phyloP scores from a whole-genome alignment of 1,140 invertebrate species.

The Belonocnema kinseyi region DNA sequence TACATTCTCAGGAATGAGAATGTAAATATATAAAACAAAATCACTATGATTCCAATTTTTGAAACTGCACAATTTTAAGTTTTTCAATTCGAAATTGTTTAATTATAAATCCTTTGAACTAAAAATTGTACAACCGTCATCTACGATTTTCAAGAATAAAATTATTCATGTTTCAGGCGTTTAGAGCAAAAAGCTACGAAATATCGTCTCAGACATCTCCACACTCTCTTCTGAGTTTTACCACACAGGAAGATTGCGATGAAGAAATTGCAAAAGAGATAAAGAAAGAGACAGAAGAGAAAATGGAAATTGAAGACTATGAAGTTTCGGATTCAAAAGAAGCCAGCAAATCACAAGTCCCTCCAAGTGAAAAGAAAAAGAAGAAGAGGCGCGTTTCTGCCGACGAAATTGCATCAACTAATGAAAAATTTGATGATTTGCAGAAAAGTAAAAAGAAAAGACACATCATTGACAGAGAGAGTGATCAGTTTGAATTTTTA shows the following conservation, averaged over 20 bases:
- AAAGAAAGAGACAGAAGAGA: no score
- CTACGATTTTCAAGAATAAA: no score
- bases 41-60: no score
- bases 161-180: constrained; percentile 76
- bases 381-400: constrained; percentile 7
- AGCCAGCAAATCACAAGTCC: background rate
- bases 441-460: constrained; percentile 12
- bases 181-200: constrained; percentile 82
- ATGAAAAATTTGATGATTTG: background rate
- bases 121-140: no score
- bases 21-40: no score
- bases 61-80: no score
- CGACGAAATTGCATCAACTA: background rate
- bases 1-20: no score
- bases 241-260: constrained; percentile 74
- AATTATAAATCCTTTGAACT: no score
- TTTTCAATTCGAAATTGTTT: no score
- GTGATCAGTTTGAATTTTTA: background rate
- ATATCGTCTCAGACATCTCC: constrained; percentile 82
- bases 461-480: constrained; percentile 49
- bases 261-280: constrained; percentile 41
- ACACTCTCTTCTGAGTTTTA: constrained; percentile 80
- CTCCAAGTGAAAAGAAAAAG: constrained; percentile 37
- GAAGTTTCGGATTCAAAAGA: no score
- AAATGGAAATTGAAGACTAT: no score